A percentile compares a stretch with the other conserved stretches of the same genome.
phyloP scores from a whole-genome alignment of 92 coral and sea anemone species.

The Actinernus sp. region DNA sequence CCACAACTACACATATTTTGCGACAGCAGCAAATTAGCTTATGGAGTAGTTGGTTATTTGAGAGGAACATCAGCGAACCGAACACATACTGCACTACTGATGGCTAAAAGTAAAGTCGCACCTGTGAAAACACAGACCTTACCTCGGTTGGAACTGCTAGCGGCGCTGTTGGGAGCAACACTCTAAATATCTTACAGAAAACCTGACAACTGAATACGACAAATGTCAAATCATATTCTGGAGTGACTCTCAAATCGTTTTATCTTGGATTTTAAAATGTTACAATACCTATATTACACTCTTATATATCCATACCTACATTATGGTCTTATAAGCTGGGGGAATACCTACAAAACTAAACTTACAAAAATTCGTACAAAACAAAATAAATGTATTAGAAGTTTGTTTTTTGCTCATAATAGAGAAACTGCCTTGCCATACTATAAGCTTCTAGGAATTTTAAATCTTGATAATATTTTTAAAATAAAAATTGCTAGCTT shows the following conservation, averaged over 20 bases:
- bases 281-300: too few relatives aligned
- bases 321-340: too few relatives aligned
- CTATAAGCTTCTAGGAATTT: too few relatives aligned
- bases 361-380: too few relatives aligned
- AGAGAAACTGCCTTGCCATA: too few relatives aligned
- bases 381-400: too few relatives aligned
- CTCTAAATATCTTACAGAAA: constrained; percentile 28
- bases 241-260: constrained; percentile 57
- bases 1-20: constrained; percentile 33
- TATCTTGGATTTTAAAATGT: too few relatives aligned
- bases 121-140: constrained; percentile 31
- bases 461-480: too few relatives aligned
- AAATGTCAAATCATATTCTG: constrained; percentile 12
- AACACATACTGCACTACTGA: constrained; percentile 7
- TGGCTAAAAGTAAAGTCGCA: constrained; percentile 37
- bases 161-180: constrained; percentile 45
- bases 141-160: constrained; percentile 42
- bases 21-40: constrained; percentile 34
- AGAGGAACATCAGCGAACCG: constrained; percentile 6
- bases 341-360: too few relatives aligned
- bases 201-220: constrained; percentile 4
- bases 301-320: too few relatives aligned
- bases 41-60: constrained; percentile 29
- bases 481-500: too few relatives aligned
- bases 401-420: too few relatives aligned